Base-by-base conservation (phyloP, 2,113 vertebrate genomes). In the Semnornis frantzii region DNA sequence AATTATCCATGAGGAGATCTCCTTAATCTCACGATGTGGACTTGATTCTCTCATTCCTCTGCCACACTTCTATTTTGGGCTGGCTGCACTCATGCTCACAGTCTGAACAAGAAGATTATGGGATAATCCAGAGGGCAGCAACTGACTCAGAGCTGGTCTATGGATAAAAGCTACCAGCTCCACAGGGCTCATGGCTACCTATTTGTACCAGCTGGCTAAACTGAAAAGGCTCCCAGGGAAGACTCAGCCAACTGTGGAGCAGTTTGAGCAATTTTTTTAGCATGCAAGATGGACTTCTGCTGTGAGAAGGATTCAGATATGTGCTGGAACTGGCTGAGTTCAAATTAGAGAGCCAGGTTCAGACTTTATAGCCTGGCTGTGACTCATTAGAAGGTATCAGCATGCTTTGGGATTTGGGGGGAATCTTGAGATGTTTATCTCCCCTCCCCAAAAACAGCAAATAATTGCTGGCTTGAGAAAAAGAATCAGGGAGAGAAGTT, bases 401-500 rank as follows among this genome's bases (percentile, higher is more conserved):
- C 48, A 34, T 59, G 42, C 34, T 68, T 71, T n/a, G 31, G 3
- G 10, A 5, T 30, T 6, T 27, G 60, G 8, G 10, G 30, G 17
- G 18, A 39, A 64, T 52, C 64, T 68, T 55, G 4, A 15, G 14
- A 9, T 63, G 10, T 66, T 63, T 66, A 31, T 33, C 19, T 8
- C 7, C 10, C 6, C n/a, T 17, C 16, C 11, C 6, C 10, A 5
- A 60, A 15, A 12, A 27, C 3, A 60, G 5, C 15, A 28, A 62
- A 79, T 6, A 3, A 11, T 8, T 31, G 37, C 27, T 65, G 42
- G 27, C 2, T 4, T 46, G 82, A 82, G 15, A 25, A 73, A 77
- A 54, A 1, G 0, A 50, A 71, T 9, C 4, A 1, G 57, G 27
- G 39, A 23, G 46, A 42, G 66, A 63, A n/a, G 3, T 17, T 8